Evolutionary conservation across 2,888 invertebrate genomes (phyloP), one percentile per base, ranked within the genome.

Genomic region (Dorcus parallelipipedus): DNA sequence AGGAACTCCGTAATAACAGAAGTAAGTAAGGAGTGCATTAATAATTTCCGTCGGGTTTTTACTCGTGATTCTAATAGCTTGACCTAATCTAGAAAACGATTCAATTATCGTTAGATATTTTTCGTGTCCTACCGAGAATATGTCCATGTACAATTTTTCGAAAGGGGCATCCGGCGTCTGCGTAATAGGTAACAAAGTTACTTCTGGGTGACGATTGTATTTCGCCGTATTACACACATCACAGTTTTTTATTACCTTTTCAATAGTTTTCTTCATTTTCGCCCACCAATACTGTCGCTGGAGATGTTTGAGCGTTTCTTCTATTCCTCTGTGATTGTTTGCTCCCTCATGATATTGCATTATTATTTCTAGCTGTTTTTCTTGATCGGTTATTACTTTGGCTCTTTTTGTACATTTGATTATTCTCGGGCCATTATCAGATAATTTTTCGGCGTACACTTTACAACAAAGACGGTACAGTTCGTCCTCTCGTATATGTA

Each of bases 51-150:
- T 14, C 14, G 1, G 14, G n/a, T n/a, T n/a, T n/a, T n/a, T n/a
- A n/a, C n/a, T n/a, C n/a, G n/a, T n/a, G n/a, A n/a, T n/a, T n/a
- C n/a, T n/a, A n/a, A n/a, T n/a, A n/a, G n/a, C n/a, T n/a, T n/a
- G n/a, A n/a, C n/a, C 14, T 14, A 14, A n/a, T n/a, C 14, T 14
- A 1, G 14, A 14, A 14, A 14, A n/a, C n/a, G 14, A 33, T 33
- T 33, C 26, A 17, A 52, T 52, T 53, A 52, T 43, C 14, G 52
- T 43, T 7, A 52, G 20, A 52, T 52, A 48, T 52, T 52, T 52
- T 52, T 52, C 43, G 1, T 20, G 17, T 10, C 45, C n/a, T 20
- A 33, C 10, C 6, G 52, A 52, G n/a, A 45, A 43, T 20, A 45
- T 2, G 10, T 53, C 53, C 1, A 53, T 39, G 9, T 17, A 45